A percentile compares a stretch with the other conserved stretches of the same genome.
phyloP scores from a whole-genome alignment of 1,140 invertebrate genomes.

The Battus philenor region DNA sequence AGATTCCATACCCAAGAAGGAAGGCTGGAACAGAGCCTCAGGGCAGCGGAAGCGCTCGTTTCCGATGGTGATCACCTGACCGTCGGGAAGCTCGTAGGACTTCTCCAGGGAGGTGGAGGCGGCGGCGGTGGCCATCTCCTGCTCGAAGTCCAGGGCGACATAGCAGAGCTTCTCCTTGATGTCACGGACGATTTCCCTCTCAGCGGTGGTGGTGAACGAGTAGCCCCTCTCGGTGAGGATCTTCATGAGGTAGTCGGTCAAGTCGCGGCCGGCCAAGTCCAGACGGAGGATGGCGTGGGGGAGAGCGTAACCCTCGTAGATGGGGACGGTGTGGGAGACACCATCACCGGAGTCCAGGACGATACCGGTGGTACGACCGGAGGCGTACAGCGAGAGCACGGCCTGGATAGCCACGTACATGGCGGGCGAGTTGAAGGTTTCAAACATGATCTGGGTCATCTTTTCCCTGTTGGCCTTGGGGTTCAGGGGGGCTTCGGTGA shows the following conservation, averaged over 20 bases:
- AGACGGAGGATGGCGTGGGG: slow-evolving; percentile 90
- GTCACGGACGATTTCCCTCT: slow-evolving; percentile 96
- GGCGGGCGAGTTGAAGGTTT: slow-evolving; percentile 86
- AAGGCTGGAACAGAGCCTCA: slow-evolving; percentile 97
- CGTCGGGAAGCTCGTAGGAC: slow-evolving; percentile 95
- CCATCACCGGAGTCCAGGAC: slow-evolving; percentile 89
- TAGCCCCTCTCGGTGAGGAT: slow-evolving; percentile 97
- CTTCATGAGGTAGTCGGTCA: slow-evolving; percentile 97
- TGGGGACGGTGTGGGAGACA: slow-evolving; percentile 91
- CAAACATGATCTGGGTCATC: slow-evolving; percentile 93
- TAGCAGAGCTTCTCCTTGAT: slow-evolving; percentile 96
- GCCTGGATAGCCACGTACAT: slow-evolving; percentile 90
- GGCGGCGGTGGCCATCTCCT: slow-evolving; percentile 96
- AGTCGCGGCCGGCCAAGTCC: slow-evolving; percentile 94
- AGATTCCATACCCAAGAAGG: slow-evolving; percentile 96
- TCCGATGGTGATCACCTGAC: slow-evolving; percentile 96
- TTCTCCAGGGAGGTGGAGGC: slow-evolving; percentile 94
- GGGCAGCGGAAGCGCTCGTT: slow-evolving; percentile 98
- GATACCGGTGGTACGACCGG: slow-evolving; percentile 93
- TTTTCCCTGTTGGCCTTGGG: slow-evolving; percentile 89
- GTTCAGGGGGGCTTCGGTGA: slow-evolving; percentile 92
- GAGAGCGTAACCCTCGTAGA: slow-evolving; percentile 87
- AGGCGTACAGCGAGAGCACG: slow-evolving; percentile 90
- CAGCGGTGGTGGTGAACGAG: slow-evolving; percentile 97
- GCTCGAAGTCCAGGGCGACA: slow-evolving; percentile 93